Evolutionary conservation across 2,113 vertebrate genomes (phyloP).

Genomic region (Megaceryle maxima): DNA sequence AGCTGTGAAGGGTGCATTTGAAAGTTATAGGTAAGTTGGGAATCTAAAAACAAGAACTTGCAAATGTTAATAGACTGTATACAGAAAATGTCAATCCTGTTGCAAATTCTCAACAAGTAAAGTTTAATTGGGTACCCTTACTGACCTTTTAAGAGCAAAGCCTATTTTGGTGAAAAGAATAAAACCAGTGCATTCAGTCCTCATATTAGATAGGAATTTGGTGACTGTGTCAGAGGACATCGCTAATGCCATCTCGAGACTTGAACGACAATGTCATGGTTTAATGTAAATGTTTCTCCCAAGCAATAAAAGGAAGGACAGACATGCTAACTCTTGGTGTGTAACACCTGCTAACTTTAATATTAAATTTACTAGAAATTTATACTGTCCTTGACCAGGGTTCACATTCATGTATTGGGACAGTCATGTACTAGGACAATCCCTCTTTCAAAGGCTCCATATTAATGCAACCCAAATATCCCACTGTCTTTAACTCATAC

Average conservation of each 20-base stretch:
- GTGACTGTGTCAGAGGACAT: neutral
- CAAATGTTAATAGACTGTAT: slow-evolving; percentile 47
- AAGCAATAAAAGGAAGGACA: neutral
- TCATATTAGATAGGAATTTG: neutral
- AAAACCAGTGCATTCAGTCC: neutral
- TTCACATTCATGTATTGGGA: neutral
- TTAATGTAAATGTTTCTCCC: neutral
- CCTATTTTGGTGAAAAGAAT: neutral
- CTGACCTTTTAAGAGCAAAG: slow-evolving; percentile 36
- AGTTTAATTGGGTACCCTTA: slow-evolving; percentile 46
- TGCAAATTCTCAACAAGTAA: slow-evolving; percentile 13
- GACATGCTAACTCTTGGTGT: neutral
- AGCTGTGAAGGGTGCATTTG: slow-evolving; percentile 1
- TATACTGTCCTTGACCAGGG: neutral
- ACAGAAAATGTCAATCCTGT: slow-evolving; percentile 51
- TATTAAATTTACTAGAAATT: neutral
- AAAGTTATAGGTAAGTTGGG: neutral
- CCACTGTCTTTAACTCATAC: neutral
- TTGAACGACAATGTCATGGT: neutral
- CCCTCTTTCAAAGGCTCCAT: neutral
- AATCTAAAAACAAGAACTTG: slow-evolving; percentile 33
- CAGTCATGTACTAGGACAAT: neutral
- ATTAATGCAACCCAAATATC: neutral
- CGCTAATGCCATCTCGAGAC: neutral
- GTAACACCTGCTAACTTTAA: neutral